Base-by-base conservation (phyloP, 35 echinoderm and acorn worm genomes). In the Antedon bifida region DNA sequence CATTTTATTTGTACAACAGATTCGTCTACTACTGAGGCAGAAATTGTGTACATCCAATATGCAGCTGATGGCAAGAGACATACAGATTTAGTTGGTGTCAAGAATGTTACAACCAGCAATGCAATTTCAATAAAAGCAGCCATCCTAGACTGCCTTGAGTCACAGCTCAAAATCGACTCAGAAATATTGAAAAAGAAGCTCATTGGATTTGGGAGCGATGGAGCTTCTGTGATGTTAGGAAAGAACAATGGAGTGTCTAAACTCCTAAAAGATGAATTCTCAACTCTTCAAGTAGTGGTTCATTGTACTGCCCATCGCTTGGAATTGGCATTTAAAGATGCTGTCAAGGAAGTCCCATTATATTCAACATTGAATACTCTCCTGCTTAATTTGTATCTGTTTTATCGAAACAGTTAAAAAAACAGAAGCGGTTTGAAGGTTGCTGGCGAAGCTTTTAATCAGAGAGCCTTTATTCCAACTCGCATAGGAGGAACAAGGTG, bases 351-450 rank as follows among this genome's bases (percentile, higher is more conserved):
- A 64, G 19, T 64, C 1, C 5, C 51, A 64, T 26, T 64, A 26
- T 64, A 79, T 29, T 79, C 16, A 1, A 80, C 74, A 74, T n/a
- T 91, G 30, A 79, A 36, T 32, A 74, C 30, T 29, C 45, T 88
- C 0, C 75, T 91, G 23, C 39, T 79, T 0, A 84, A 84, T 46
- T 34, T 91, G 86, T 88, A 91, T 35, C 34, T 80, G 2, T 91
- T 81, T 32, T 91, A 88, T 85, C 35, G 74, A 32, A 85, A 88
- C 75, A 91, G 90, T 45, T 81, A 80, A 0, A 83, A 84, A 36
- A 91, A 91, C 75, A 84, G 90, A 31, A 91, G 90, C 74, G 35
- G 64, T 10, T 75, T 91, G n/a, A 91, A 84, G 33, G n/a, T 38
- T 9, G 79, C 81, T 31, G 80, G 36, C 4, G 80, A 84, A 38